Percentiles rank a stretch among this genome's conserved stretches.
These are phyloP conservation scores for Apis mellifera DNA, from an alignment of 1,140 invertebrate species.

Conservation along the genomic window Amel_HAv3.1 CM009945.2:1452501-1453000, in stretches of 20 bases:
- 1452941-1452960: too few species aligned
- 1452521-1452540: background rate
- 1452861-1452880: too few species aligned
- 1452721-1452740: background rate
- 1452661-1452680: too few species aligned
- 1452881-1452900: too few species aligned
- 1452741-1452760: background rate
- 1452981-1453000: too few species aligned
- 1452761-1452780: background rate
- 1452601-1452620: background rate
- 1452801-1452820: background rate
- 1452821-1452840: background rate
- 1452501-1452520: slow-evolving; percentile 4
- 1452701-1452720: too few species aligned
- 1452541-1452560: background rate
- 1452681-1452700: too few species aligned
- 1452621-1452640: background rate
- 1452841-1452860: too few species aligned
- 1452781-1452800: background rate
- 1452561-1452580: background rate
- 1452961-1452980: too few species aligned
- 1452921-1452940: too few species aligned
- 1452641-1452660: background rate
- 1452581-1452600: slow-evolving; percentile 9
- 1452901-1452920: too few species aligned